A percentile compares a stretch with the other conserved stretches of the same genome.
phyloP scores from a whole-genome alignment of 2,888 invertebrate genomes.

The Xanthorhoe spadicearia region DNA sequence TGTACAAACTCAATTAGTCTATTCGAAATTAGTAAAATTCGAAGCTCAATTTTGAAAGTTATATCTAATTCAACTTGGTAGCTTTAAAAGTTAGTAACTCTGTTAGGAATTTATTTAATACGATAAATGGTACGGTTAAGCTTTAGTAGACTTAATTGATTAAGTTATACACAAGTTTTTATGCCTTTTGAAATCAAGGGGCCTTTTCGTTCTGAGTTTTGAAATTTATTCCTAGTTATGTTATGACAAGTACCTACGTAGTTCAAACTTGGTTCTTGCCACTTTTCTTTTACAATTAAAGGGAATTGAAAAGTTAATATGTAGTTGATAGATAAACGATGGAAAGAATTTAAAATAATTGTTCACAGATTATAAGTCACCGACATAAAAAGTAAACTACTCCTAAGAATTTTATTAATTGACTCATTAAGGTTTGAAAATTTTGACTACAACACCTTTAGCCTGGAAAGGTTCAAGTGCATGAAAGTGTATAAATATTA shows the following conservation, averaged over 20 bases:
- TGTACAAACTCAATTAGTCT: conserved; percentile 11
- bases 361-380: no score
- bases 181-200: conserved; percentile 27
- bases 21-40: conserved; percentile 41
- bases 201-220: conserved; percentile 23
- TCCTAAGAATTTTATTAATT: no score
- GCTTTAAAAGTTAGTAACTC: conserved; percentile 43
- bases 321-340: no score
- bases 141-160: conserved; percentile 41
- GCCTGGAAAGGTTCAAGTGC: no score
- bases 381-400: no score
- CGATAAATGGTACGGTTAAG: conserved; percentile 43
- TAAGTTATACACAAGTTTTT: conserved; percentile 36
- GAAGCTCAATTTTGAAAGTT: conserved; percentile 42
- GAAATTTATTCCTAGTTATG: conserved; percentile 7
- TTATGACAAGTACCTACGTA: conserved; percentile 2
- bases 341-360: no score
- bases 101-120: conserved; percentile 43
- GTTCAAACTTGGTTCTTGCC: neutral
- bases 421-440: no score
- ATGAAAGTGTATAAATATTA: no score
- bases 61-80: conserved; percentile 42
- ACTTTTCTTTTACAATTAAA: no score
- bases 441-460: no score
- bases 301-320: no score